Conservation (phyloP, 2,113 vertebrate genomes). For the Equus przewalskii region DNA sequence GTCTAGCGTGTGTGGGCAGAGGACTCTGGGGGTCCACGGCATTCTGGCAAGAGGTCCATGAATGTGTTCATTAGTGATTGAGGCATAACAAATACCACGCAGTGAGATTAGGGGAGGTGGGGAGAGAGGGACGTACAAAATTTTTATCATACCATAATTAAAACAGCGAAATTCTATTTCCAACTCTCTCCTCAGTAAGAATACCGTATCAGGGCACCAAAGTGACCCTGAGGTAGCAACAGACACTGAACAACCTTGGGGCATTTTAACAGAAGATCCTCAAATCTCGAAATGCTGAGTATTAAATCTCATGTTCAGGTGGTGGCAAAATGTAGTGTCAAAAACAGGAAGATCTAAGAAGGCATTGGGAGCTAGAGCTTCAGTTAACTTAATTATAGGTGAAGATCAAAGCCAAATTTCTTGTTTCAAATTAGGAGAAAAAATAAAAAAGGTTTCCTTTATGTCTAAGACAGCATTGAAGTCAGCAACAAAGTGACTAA, state of each 20-base stretch:
- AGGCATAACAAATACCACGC: not conserved
- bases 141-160: not conserved
- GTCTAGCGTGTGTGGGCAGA: not conserved
- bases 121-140: not conserved
- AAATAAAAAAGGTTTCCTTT: not conserved
- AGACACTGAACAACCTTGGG: not conserved
- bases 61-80: not conserved
- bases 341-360: conserved; percentile 49
- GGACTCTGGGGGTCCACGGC: not conserved
- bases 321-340: not conserved
- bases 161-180: conserved; percentile 42
- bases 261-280: conserved; percentile 9
- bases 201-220: not conserved
- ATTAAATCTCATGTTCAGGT: not conserved
- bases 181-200: not conserved
- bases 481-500: conserved; percentile 18
- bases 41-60: not conserved
- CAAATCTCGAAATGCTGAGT: conserved; percentile 4
- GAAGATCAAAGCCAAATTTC: conserved; percentile 30
- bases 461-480: not conserved
- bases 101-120: not conserved
- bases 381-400: not conserved
- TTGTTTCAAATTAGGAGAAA: not conserved
- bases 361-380: conserved; percentile 60
- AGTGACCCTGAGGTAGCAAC: not conserved